These are phyloP conservation scores for Hestina assimilis DNA, from an alignment of 1,140 invertebrate genomes.

Conservation along the genomic window DNA sequence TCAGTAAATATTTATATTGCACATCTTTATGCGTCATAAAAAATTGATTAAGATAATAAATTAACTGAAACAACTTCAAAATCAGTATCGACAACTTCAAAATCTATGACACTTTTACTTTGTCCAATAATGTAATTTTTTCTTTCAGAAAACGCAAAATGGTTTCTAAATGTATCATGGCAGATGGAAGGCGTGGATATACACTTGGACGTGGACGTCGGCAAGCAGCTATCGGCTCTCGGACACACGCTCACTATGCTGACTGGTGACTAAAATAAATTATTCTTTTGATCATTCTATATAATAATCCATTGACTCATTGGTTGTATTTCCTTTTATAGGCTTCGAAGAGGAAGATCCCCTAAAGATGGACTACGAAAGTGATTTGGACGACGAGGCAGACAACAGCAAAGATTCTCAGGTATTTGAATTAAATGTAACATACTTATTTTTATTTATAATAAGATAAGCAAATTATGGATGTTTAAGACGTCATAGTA, in stretches of 20 bases:
- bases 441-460: not conserved
- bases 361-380: conserved; percentile 85
- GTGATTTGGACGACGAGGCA: conserved; percentile 86
- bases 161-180: conserved; percentile 98
- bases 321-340: conserved; percentile 16
- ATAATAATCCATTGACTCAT: no score
- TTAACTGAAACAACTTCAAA: not conserved
- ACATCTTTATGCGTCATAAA: no score
- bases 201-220: conserved; percentile 96
- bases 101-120: not conserved
- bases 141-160: conserved; percentile 93
- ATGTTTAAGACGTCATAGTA: no score
- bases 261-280: conserved; percentile 78
- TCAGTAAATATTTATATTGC: no score
- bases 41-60: no score
- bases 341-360: conserved; percentile 91
- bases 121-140: not conserved
- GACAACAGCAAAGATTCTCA: conserved; percentile 80
- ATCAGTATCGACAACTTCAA: no score
- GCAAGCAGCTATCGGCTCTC: conserved; percentile 95
- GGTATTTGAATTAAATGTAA: conserved; percentile 31
- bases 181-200: conserved; percentile 99
- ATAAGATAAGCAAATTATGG: no score
- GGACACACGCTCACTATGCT: conserved; percentile 97
- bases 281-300: no score